phyloP scores from a whole-genome alignment of 2,113 vertebrate species.

The Megaleporinus macrocephalus region DNA sequence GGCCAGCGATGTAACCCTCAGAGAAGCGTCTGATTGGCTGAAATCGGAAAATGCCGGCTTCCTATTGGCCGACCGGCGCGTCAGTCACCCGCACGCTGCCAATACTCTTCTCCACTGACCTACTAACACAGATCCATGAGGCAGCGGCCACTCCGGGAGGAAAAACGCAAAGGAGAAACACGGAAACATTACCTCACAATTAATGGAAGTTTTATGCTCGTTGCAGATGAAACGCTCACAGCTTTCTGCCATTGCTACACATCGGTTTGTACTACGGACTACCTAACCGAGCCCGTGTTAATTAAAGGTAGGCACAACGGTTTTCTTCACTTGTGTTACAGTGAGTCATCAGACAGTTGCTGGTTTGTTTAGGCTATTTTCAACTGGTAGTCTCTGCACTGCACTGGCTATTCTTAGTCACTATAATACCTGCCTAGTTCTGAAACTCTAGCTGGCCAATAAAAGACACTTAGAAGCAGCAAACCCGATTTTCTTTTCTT shows the following conservation, averaged over 20 bases:
- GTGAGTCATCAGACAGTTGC: slow-evolving; percentile 15
- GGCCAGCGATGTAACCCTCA: slow-evolving; percentile 18
- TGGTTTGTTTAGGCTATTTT: slow-evolving; percentile 26
- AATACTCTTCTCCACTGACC: slow-evolving; percentile 82
- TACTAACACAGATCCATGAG: slow-evolving; percentile 95
- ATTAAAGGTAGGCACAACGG: slow-evolving; percentile 39
- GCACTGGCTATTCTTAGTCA: background rate
- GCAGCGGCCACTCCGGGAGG: slow-evolving; percentile 70
- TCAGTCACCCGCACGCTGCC: slow-evolving; percentile 64
- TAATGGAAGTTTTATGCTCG: slow-evolving; percentile 13
- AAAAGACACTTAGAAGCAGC: background rate
- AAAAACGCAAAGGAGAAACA: slow-evolving; percentile 57
- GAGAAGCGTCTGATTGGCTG: slow-evolving; percentile 63
- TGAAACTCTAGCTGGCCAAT: background rate
- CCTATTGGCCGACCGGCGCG: slow-evolving; percentile 64
- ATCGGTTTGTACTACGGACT: slow-evolving; percentile 2
- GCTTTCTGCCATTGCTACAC: background rate
- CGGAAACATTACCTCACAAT: slow-evolving; percentile 43
- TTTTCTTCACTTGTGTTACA: background rate
- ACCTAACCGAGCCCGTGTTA: background rate
- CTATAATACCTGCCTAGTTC: background rate
- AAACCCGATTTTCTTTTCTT: background rate
- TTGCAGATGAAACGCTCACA: slow-evolving; percentile 18
- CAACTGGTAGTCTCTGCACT: background rate
- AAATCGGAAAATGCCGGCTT: slow-evolving; percentile 55